Conservation (phyloP, 1,140 invertebrate genomes). For the Drosophila setifemur region DNA sequence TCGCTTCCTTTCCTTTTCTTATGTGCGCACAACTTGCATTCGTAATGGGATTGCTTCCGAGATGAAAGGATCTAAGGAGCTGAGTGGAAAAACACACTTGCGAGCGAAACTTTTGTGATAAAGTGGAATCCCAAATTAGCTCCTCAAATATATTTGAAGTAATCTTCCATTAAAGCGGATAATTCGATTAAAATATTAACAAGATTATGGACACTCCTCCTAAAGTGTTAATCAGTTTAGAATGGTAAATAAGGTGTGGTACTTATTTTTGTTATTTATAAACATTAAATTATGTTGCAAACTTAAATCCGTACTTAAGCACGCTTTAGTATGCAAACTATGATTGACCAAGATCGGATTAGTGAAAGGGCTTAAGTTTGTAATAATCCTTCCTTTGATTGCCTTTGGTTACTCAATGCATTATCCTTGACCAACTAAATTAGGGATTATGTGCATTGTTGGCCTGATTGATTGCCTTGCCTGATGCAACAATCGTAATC, state of each 20-base stretch:
- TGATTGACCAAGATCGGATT: no score
- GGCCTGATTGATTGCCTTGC: no score
- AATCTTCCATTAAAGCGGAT: not conserved
- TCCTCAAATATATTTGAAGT: constrained; percentile 4
- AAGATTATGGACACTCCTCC: no score
- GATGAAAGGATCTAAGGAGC: constrained; percentile 21
- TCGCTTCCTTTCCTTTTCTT: not conserved
- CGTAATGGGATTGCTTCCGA: constrained; percentile 37
- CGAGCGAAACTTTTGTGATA: constrained; percentile 8
- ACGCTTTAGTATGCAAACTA: no score
- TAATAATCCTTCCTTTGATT: not conserved
- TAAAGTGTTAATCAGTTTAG: no score
- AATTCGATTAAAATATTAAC: no score
- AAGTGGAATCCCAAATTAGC: constrained; percentile 41
- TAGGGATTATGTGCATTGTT: not conserved
- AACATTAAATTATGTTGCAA: no score
- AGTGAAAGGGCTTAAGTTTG: no score
- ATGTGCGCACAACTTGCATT: constrained; percentile 44
- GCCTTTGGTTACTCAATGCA: not conserved
- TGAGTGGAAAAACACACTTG: not conserved
- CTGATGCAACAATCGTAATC: constrained; percentile 5
- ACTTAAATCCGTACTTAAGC: no score
- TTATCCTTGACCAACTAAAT: not conserved
- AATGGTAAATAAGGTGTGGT: no score
- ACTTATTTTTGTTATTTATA: no score